A percentile compares a stretch with the other conserved stretches of the same genome.
Evolutionary conservation across 2,797 vertebrate species (phyloP).

Genomic region (Synanceia verrucosa): DNA sequence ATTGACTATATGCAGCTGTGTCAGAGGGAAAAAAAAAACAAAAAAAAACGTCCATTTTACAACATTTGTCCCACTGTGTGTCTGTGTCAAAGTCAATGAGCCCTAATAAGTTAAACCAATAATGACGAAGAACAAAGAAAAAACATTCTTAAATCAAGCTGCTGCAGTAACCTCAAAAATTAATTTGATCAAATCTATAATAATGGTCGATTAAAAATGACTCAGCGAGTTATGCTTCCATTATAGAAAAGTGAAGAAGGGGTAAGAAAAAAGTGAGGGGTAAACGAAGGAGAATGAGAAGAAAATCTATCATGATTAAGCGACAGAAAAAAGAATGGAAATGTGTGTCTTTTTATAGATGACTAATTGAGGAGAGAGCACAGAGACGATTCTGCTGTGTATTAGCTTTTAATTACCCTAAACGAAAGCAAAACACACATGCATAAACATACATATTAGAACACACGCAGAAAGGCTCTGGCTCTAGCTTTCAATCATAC

Average conservation of each 20-base stretch:
- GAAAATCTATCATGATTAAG: conserved; percentile 77
- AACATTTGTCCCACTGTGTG: conserved; percentile 47
- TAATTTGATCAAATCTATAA: conserved; percentile 67
- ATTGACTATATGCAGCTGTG: conserved; percentile 43
- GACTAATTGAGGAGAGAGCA: conserved; percentile 71
- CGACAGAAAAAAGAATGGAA: conserved; percentile 60
- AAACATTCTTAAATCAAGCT: conserved; percentile 63
- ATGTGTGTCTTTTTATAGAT: conserved; percentile 69
- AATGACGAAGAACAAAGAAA: conserved; percentile 60
- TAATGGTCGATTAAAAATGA: conserved; percentile 72
- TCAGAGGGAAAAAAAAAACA: conserved; percentile 6
- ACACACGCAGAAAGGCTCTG: not conserved
- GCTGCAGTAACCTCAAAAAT: conserved; percentile 42
- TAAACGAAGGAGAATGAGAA: conserved; percentile 63
- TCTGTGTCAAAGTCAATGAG: conserved; percentile 52
- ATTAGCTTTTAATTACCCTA: conserved; percentile 80
- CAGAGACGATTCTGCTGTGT: conserved; percentile 64
- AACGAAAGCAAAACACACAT: conserved; percentile 64
- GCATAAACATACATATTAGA: conserved; percentile 9
- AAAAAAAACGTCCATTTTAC: conserved; percentile 20
- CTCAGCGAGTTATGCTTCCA: conserved; percentile 68
- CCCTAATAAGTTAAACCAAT: conserved; percentile 64
- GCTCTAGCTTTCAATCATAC: conserved; percentile 5
- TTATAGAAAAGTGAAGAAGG: conserved; percentile 45
- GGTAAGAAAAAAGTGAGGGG: conserved; percentile 38